Conservation (phyloP, 2,888 invertebrate genomes). For the Andrena praecox region DNA sequence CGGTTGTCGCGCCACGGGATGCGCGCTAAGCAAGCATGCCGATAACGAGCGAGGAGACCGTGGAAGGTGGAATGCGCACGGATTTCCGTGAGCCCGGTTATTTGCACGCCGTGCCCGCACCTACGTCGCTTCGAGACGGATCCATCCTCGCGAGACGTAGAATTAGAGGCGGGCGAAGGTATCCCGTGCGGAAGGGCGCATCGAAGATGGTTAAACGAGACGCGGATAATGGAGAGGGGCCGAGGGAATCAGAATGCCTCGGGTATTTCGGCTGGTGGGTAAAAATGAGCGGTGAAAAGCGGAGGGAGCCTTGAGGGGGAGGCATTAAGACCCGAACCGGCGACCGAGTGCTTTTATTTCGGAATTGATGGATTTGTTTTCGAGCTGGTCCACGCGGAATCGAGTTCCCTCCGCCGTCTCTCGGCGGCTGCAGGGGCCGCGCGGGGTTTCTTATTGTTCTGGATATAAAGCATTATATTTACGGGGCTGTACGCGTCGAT, state of each 20-base stretch:
- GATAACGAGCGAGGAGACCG: constrained; percentile 52
- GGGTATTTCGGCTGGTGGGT: constrained; percentile 30
- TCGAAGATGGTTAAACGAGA: constrained; percentile 35
- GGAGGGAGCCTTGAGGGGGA: constrained; percentile 12
- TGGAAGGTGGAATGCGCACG: constrained; percentile 32
- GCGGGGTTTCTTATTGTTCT: constrained; percentile 8
- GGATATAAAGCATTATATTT: neutral
- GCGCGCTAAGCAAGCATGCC: constrained; percentile 51
- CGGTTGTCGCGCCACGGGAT: constrained; percentile 25
- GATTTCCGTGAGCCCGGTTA: constrained; percentile 45
- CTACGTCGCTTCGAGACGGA: neutral
- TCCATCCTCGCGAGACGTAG: neutral
- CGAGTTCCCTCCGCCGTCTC: neutral
- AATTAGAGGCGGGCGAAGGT: constrained; percentile 29
- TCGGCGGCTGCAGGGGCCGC: neutral
- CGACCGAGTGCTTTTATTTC: constrained; percentile 35
- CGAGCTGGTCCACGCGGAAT: constrained; percentile 26
- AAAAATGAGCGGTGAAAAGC: constrained; percentile 38
- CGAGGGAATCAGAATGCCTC: constrained; percentile 21
- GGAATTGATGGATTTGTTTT: constrained; percentile 54
- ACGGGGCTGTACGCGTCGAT: neutral
- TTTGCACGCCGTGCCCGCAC: constrained; percentile 2
- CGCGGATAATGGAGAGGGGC: constrained; percentile 46
- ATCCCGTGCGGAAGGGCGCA: constrained; percentile 18
- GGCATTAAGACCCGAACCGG: constrained; percentile 38